Conservation (phyloP, 2,113 vertebrate species). For the Grantiella picta region DNA sequence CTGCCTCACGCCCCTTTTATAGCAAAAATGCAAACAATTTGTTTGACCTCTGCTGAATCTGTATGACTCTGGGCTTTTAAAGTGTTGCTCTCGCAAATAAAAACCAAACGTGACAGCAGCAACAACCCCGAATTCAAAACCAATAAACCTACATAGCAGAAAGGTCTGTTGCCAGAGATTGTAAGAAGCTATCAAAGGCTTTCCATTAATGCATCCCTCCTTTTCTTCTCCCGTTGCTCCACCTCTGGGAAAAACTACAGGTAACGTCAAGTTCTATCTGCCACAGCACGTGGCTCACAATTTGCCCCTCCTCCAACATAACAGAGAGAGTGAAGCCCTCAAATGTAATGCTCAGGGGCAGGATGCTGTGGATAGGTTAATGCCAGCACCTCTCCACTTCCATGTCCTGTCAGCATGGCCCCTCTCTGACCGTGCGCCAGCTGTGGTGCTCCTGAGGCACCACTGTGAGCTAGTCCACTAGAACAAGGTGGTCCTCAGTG, state of each 20-base stretch:
- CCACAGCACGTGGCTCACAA: background rate
- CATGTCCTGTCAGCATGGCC: accelerated
- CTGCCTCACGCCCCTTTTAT: constrained; percentile 19
- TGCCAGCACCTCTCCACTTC: background rate
- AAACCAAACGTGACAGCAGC: background rate
- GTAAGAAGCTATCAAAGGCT: background rate
- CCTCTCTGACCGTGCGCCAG: background rate
- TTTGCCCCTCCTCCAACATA: background rate
- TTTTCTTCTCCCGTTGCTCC: background rate
- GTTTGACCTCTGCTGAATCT: constrained; percentile 56
- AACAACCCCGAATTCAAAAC: background rate
- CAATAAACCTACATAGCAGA: background rate
- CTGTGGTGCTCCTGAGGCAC: background rate
- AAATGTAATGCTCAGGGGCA: background rate
- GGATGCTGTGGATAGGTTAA: background rate
- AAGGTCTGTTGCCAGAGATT: background rate
- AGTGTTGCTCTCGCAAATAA: constrained; percentile 21
- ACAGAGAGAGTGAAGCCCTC: background rate
- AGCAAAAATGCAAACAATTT: constrained; percentile 70
- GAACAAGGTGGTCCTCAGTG: accelerated
- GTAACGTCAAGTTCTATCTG: background rate
- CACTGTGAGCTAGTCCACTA: background rate
- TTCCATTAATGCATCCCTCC: background rate
- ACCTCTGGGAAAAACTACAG: background rate
- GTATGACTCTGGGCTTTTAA: constrained; percentile 34